These are phyloP conservation scores for Hystrix cristata DNA, from an alignment of 2,113 vertebrate species.

Conservation along the genomic window DNA sequence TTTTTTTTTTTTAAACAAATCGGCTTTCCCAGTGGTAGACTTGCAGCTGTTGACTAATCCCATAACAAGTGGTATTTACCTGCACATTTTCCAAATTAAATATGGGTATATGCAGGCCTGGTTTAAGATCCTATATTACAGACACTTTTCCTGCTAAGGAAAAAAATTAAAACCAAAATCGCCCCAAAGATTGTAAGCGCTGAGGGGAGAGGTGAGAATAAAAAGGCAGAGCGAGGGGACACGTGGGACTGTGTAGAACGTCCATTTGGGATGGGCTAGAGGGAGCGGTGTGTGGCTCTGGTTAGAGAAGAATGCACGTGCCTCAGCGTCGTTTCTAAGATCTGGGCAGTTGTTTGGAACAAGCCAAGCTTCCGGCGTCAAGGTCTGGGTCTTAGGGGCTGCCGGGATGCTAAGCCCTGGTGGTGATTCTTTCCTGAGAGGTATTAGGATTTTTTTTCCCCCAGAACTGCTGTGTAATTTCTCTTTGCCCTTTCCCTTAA, in stretches of 20 bases:
- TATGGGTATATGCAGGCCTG: conserved; percentile 85
- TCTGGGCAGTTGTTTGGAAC: conserved; percentile 76
- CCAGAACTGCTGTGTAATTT: conserved; percentile 80
- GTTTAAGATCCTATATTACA: conserved; percentile 86
- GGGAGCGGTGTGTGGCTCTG: background rate
- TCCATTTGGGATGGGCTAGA: background rate
- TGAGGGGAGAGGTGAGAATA: conserved; percentile 16
- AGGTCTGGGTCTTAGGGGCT: conserved; percentile 77
- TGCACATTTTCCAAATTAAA: conserved; percentile 89
- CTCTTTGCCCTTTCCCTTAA: conserved; percentile 80
- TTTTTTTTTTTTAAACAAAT: conserved; percentile 69
- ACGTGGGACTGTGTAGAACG: background rate
- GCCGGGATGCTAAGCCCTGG: conserved; percentile 69
- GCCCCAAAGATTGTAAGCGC: conserved; percentile 63
- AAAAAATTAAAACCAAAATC: conserved; percentile 70
- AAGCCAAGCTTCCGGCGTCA: conserved; percentile 79
- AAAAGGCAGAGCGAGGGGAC: background rate
- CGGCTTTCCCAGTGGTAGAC: conserved; percentile 87
- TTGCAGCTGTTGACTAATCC: conserved; percentile 89
- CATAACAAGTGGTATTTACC: conserved; percentile 88
- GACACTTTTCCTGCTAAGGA: conserved; percentile 83
- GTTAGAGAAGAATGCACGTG: background rate
- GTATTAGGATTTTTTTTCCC: conserved; percentile 71
- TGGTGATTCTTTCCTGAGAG: conserved; percentile 79
- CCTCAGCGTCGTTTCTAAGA: conserved; percentile 37